phyloP scores from a whole-genome alignment of 2,113 vertebrate genomes.

The Atherinomorus stipes region DNA sequence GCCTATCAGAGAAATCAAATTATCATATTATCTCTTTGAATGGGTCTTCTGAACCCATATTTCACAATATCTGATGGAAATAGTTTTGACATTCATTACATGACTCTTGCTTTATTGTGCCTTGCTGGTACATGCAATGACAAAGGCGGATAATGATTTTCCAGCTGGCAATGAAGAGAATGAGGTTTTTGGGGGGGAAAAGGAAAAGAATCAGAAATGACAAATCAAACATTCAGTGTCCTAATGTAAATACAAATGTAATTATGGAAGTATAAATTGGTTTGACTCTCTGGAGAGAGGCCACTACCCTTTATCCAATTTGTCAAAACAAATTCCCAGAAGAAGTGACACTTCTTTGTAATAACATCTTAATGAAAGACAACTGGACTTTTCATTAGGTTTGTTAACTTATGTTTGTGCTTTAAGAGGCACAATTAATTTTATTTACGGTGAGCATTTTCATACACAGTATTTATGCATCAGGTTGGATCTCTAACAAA shows the following conservation, averaged over 20 bases:
- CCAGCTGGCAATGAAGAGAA: conserved; percentile 61
- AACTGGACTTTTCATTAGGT: neutral
- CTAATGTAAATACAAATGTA: conserved; percentile 78
- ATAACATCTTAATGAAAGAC: neutral
- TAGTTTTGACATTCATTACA: conserved; percentile 84
- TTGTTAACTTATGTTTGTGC: conserved; percentile 10
- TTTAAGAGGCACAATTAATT: neutral
- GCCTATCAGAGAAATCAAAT: conserved; percentile 86
- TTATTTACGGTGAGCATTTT: neutral
- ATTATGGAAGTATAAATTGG: conserved; percentile 75
- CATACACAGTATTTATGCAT: neutral
- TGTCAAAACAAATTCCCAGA: conserved; percentile 27
- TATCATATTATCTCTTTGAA: conserved; percentile 86
- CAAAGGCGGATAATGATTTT: conserved; percentile 79
- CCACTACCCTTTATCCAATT: conserved; percentile 36
- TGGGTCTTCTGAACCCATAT: conserved; percentile 81
- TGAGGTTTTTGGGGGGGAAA: conserved; percentile 28
- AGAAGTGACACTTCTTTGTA: conserved; percentile 16
- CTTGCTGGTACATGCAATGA: conserved; percentile 77
- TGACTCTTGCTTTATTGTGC: conserved; percentile 81
- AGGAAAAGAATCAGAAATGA: conserved; percentile 61
- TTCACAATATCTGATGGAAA: conserved; percentile 82
- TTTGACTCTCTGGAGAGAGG: conserved; percentile 69
- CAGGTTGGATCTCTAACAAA: neutral
- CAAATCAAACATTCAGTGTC: conserved; percentile 69